Evolutionary conservation across 1,140 invertebrate genomes (phyloP), one percentile per base, ranked within the genome.

Genomic region (Drosophila willistoni): DNA sequence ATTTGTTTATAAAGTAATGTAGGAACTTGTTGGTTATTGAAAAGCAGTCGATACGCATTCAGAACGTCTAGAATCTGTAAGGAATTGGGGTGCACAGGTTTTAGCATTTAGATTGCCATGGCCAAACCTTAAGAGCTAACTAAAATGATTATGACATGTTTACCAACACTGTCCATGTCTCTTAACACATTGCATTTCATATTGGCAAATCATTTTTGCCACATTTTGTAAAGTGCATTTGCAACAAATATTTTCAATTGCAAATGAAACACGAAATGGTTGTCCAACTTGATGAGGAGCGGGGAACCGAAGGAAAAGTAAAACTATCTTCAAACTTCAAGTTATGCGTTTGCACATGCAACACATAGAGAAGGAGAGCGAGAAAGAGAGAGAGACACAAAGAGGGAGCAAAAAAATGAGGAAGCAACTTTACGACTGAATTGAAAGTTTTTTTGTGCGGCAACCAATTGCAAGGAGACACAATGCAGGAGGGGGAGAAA

Each of bases 261-360:
- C 44, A 51, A 51, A 51, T 51, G 44, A 9, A 51, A 22, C 44
- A 51, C 17, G 44, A 51, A 51, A 51, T 51, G 44, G 17, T 22
- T 51, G 29, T 29, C 29, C 29, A 29, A 29, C 29, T 29, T 7
- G 65, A 61, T 39, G 25, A 41, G 3, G 4, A n/a, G 59, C 22
- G 12, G 9, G 17, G 22, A 12, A 47, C 29, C 29, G 9, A 19
- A 1, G 17, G 3, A 14, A 17, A 44, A 17, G 5, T 3, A 19
- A 47, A 51, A 51, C 44, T 51, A 51, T 51, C 17, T 44, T 10
- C 17, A 7, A 29, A 7, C 7, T n/a, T 14, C 66, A 78, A 81
- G 78, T 77, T 81, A 82, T 74, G 83, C 69, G 68, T 51, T 74
- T 81, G 74, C 75, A 73, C 82, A 77, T 80, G 79, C 71, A 80